Evolutionary conservation across 1,140 invertebrate species (phyloP), one percentile per base, ranked within the genome.

Genomic region (Heliconius eleuchia): DNA sequence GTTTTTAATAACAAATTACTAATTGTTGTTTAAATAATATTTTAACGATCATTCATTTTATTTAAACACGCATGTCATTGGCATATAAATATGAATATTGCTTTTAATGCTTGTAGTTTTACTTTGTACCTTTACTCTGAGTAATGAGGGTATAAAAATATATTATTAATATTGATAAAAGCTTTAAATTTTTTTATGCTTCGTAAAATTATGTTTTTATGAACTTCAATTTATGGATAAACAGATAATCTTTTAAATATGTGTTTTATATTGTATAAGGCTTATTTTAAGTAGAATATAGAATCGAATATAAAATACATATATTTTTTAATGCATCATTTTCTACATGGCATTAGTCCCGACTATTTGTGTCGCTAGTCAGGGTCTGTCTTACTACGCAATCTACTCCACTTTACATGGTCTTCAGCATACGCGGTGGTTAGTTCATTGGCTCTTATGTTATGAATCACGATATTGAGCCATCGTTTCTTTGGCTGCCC

Each of bases 31-130:
- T 30, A 27, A 66, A 30, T 66, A 30, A 66, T 30, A 66, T 66
- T 66, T 66, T 16, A 66, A 30, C 16, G 11, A 60, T 11, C 23
- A 27, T 66, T 66, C n/a, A 30, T 37, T 71, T 27, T 30, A 23
- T 57, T 66, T 66, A 66, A 27, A 30, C 27, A 66, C 11, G 3
- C 60, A 66, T 23, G 16, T 66, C 27, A 66, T 66, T 66, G 60
- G 9, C 23, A 30, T 66, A 18, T 16, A 30, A 27, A 66, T 27
- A 66, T 30, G 60, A 66, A 30, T 66, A 66, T 66, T 66, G 60
- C 60, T 23, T 66, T 66, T 66, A 66, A 66, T 66, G 60, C 60
- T 66, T 66, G 4, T 66, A 66, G 60, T 66, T 66, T 66, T 30
- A 66, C 60, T 66, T 66, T 66, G 60, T 66, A 66, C 19, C 60